Evolutionary conservation across 1,140 invertebrate genomes (phyloP), one percentile per base, ranked within the genome.

Genomic region (Platyscapa corneri): DNA sequence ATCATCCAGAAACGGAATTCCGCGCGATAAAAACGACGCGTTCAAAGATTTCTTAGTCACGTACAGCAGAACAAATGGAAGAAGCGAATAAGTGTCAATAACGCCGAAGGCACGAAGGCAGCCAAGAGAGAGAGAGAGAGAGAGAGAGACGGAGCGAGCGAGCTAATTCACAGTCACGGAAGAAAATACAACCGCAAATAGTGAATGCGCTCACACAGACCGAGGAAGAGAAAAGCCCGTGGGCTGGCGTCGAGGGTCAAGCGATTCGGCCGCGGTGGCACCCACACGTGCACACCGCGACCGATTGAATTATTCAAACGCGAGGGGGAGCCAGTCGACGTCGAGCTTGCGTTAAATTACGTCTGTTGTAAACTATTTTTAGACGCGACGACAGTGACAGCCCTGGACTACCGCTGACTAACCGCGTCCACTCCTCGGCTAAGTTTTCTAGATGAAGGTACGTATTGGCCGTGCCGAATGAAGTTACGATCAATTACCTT

Each of bases 261-360:
- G 27, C 74, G 49, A 83, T 67, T 83, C 53, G 20, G 74, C 1
- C 79, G 56, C 27, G 79, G 60, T 39, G 65, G 34, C 67, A 37
- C 78, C 30, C 74, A 83, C 53, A 49, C 70, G 27, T 39, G 60
- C 27, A 10, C 70, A 30, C 34, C 12, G 30, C 46, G 18, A 39
- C 39, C 32, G 67, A 83, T 83, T 83, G 72, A 83, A 83, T 83
- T 83, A 83, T 83, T 83, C 74, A 77, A 65, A 77, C 72, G 82
- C 20, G 74, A 34, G 82, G 74, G 82, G 53, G 65, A 74, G 80
- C 27, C 16, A 46, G 42, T 46, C 42, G n/a, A 46, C 42, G 42
- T 46, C 42, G n/a, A 70, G 80, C 80, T 49, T 65, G 72, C 70
- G 37, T 77, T 83, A 74, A 76, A 77, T 77, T 77, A 83, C 60